Evolutionary conservation across 1,140 invertebrate species (phyloP).

Genomic region (Dendrolimus kikuchii): DNA sequence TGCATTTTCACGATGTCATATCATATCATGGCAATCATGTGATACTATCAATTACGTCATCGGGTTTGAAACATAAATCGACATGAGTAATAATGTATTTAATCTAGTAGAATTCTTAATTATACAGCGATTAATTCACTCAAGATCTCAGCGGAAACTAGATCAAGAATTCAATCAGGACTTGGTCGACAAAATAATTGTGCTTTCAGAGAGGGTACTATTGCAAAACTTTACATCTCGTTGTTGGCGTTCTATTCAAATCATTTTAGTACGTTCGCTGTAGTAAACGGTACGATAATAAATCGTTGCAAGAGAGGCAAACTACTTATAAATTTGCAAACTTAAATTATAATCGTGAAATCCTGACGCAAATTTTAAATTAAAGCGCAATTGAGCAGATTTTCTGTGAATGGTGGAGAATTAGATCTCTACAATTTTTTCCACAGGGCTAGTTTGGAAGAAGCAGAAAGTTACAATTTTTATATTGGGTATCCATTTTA

Average conservation of each 20-base stretch:
- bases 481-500: too few species aligned
- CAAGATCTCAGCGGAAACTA: slow-evolving; percentile 58
- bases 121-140: slow-evolving; percentile 27
- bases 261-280: slow-evolving; percentile 62
- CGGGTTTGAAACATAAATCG: too few species aligned
- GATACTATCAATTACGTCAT: too few species aligned
- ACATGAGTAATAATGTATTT: too few species aligned
- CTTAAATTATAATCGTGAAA: slow-evolving; percentile 63
- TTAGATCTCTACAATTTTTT: too few species aligned
- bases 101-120: too few species aligned
- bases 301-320: slow-evolving; percentile 51
- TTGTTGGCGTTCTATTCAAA: slow-evolving; percentile 67
- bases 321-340: slow-evolving; percentile 53
- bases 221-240: slow-evolving; percentile 62
- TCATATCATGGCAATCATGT: too few species aligned
- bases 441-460: too few species aligned
- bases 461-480: too few species aligned
- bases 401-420: slow-evolving; percentile 10
- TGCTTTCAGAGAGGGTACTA: slow-evolving; percentile 57
- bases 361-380: slow-evolving; percentile 39
- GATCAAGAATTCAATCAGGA: slow-evolving; percentile 67
- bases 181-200: slow-evolving; percentile 62
- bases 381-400: slow-evolving; percentile 22
- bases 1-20: too few species aligned
- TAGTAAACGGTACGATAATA: slow-evolving; percentile 55